Evolutionary conservation across 2,797 vertebrate genomes (phyloP), one percentile per base, ranked within the genome.

Genomic region (Dicrostonyx torquatus): DNA sequence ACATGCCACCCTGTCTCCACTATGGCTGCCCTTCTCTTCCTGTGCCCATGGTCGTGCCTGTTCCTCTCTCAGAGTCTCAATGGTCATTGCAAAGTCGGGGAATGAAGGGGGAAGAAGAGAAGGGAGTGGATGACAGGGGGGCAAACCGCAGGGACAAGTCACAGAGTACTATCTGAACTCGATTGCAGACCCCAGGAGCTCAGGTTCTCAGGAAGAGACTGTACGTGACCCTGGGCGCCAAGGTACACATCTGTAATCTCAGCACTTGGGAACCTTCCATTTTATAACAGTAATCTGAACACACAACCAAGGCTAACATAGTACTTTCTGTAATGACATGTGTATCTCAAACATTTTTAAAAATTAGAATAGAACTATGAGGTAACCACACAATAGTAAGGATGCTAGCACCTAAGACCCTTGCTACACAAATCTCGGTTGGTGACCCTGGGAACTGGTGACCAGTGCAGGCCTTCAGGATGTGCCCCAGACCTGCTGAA

Each of bases 401-500:
- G 3, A 3, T 22, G 15, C 62, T 26, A 10, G 43, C 18, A 45
- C 45, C 86, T 22, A 6, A 22, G 94, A 60, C 29, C 14, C 73
- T 73, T 43, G 75, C 10, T 53, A 48, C 6, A 15, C 6, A 48
- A 15, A 58, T 53, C 4, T 6, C 3, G 3, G 15, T 6, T 34
- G 29, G 40, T 10, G 14, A 1, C 24, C 50, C 14, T 22, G 22
- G 84, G 53, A 68, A 43, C 58, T 29, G 10, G 80, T 22, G 6
- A 26, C 45, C 62, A 82, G n/a, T 0, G 6, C 70, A 12, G 10
- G 48, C 37, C 29, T 26, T 72, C 43, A 11, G 26, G 64, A 24
- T 0, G 0, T 5, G 13, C 8, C 37, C 1, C 0, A n/a, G 62
- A 13, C 37, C 48, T 4, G 22, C 20, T 5, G 80, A 58, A 10